These are phyloP conservation scores for Aphrophora alni DNA, from an alignment of 2,888 invertebrate species.

Conservation along the genomic window DNA sequence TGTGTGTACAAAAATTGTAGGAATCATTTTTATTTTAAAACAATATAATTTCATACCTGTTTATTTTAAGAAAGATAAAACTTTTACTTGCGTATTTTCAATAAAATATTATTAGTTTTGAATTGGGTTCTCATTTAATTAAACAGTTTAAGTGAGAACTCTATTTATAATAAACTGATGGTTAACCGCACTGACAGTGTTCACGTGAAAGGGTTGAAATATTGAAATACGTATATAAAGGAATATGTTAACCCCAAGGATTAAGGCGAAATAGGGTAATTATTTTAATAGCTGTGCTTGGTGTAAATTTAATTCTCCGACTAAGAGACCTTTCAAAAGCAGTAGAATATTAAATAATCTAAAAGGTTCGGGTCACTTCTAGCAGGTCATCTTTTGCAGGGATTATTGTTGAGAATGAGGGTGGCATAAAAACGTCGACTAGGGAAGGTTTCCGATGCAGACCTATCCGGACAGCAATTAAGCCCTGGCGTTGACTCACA, in stretches of 20 bases:
- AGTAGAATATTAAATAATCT: not conserved
- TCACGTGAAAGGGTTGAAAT: too few species aligned
- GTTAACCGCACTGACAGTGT: not conserved
- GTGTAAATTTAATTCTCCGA: not conserved
- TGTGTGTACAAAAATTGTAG: too few species aligned
- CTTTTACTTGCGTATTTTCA: not conserved
- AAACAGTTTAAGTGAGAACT: not conserved
- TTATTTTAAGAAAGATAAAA: too few species aligned
- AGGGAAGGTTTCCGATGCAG: not conserved
- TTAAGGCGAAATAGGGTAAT: not conserved
- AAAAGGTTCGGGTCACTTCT: not conserved
- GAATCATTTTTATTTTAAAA: too few species aligned
- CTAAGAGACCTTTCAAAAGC: slow-evolving; percentile 2
- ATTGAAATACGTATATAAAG: too few species aligned
- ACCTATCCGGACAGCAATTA: not conserved
- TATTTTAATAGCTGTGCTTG: not conserved
- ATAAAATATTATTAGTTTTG: not conserved
- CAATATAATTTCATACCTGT: too few species aligned
- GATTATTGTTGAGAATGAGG: not conserved
- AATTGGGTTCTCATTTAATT: not conserved
- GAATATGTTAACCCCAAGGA: not conserved
- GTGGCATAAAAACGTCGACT: not conserved
- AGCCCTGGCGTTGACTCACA: slow-evolving; percentile 2
- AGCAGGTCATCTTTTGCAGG: not conserved
- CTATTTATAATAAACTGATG: not conserved